Evolutionary conservation across 1,140 invertebrate species (phyloP).

Genomic region (Chionoecetes opilio): DNA sequence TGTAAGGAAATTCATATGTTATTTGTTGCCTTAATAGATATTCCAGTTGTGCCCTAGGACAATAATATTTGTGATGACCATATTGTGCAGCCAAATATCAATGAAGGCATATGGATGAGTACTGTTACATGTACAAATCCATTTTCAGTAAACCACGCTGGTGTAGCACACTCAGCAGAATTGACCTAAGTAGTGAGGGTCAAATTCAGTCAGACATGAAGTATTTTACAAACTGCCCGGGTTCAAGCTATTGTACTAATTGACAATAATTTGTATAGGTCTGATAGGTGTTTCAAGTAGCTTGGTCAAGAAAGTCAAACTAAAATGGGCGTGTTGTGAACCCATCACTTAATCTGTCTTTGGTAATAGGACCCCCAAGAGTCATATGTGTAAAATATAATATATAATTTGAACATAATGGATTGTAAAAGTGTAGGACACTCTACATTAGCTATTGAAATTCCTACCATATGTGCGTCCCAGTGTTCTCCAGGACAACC

Average conservation of each 20-base stretch:
- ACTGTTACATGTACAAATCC: neutral
- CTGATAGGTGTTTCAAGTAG: constrained; percentile 31
- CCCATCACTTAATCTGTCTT: neutral
- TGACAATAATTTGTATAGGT: constrained; percentile 44
- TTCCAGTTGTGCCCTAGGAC: too few species aligned
- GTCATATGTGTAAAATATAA: too few species aligned
- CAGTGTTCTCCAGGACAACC: neutral
- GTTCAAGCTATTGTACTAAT: neutral
- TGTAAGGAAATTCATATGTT: too few species aligned
- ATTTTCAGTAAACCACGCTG: neutral
- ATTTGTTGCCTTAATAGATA: too few species aligned
- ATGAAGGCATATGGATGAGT: neutral
- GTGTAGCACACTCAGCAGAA: neutral
- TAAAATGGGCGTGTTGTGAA: neutral
- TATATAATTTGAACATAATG: neutral
- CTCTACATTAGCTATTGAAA: constrained; percentile 22
- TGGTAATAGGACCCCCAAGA: neutral
- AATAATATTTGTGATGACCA: neutral
- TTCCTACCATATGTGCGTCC: constrained; percentile 31
- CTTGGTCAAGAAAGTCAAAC: neutral
- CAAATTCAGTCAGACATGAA: neutral
- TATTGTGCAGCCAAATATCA: neutral
- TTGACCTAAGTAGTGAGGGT: neutral
- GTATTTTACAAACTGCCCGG: constrained; percentile 30
- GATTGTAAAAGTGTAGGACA: constrained; percentile 10